Evolutionary conservation across 2,888 invertebrate species (phyloP).

Genomic region (Bibio marci): DNA sequence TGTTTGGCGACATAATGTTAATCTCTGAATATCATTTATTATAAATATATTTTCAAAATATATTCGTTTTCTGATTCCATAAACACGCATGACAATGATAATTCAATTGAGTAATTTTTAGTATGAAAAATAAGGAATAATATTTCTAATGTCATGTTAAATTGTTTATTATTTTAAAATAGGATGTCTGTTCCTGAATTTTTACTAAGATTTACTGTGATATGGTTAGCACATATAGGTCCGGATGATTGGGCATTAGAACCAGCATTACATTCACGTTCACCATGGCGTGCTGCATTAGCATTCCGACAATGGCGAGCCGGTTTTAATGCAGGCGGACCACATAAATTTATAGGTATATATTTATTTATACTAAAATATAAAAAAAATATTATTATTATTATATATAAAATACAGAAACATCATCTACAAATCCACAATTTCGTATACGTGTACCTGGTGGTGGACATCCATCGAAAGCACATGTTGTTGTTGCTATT

Average conservation of each 20-base stretch:
- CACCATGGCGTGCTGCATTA: conserved; percentile 52
- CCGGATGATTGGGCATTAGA: conserved; percentile 54
- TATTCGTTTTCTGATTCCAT: too few species aligned
- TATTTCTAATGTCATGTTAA: too few species aligned
- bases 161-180: too few species aligned
- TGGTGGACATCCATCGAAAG: conserved; percentile 37
- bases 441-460: conserved; percentile 52
- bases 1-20: too few species aligned
- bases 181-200: conserved; percentile 15
- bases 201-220: conserved; percentile 13
- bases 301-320: conserved; percentile 48
- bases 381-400: not conserved
- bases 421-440: conserved; percentile 50
- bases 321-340: conserved; percentile 55
- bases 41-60: too few species aligned
- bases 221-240: conserved; percentile 48
- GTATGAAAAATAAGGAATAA: too few species aligned
- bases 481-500: conserved; percentile 55
- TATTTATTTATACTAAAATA: not conserved
- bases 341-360: conserved; percentile 38
- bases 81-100: too few species aligned
- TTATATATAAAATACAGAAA: conserved; percentile 27
- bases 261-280: conserved; percentile 42
- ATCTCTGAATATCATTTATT: too few species aligned
- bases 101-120: too few species aligned